Base-by-base conservation (phyloP, 2,797 vertebrate species). In the Chromis chromis region DNA sequence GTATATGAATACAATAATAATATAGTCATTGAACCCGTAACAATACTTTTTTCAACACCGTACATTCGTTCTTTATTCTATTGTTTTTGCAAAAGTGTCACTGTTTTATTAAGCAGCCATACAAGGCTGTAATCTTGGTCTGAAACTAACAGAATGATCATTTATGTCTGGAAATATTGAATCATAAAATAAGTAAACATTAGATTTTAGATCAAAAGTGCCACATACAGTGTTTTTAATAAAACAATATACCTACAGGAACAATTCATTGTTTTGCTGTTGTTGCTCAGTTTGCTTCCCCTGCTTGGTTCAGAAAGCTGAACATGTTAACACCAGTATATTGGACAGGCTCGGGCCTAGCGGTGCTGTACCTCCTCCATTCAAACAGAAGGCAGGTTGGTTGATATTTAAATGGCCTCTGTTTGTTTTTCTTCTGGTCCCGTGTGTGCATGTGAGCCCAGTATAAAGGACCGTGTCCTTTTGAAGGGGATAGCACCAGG, bases 401-500 rank as follows among this genome's bases (percentile, higher is more conserved):
- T 91, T 91, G 91, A 94, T 93, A 91, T 92, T 93, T 89, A 91
- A 93, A 91, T 88, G 76, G 87, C 69, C 75, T 75, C 25, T 92
- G 89, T 94, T 94, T 95, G 89, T 94, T 94, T 92, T 93, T 90
- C 91, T 92, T 90, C 69, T 62, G 82, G 81, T 93, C 88, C 90
- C 88, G 70, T 91, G 90, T 91, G 90, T 91, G 74, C 88, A 88
- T 86, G 89, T 89, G 92, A 92, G 91, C 90, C 77, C 81, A 91
- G 88, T 86, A 92, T 91, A 90, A 94, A 94, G 92, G 86, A 64
- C 68, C 6, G 31, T 16, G 80, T 82, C 84, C 90, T 90, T 93
- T 94, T 94, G 92, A 93, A 92, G 91, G 85, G 89, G 88, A 93
- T 92, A 88, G 83, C 88, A 91, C 88, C 91, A 90, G 93, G 94